Evolutionary conservation across 2,113 vertebrate species (phyloP).

Genomic region (Sceloporus tristichus): DNA sequence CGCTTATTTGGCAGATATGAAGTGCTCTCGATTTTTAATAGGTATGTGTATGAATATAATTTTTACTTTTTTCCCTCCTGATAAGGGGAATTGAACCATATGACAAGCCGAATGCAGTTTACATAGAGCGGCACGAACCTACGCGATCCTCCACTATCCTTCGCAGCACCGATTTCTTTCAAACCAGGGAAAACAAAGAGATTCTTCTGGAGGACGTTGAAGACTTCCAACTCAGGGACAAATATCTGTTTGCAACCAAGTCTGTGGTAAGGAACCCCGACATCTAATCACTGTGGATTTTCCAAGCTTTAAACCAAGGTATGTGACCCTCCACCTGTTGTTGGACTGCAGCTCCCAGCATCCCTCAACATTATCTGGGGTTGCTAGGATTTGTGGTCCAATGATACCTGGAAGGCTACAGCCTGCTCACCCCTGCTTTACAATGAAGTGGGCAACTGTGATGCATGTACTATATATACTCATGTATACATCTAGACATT

Average conservation of each 20-base stretch:
- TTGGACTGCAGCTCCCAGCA: too few relatives aligned
- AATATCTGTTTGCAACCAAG: slow-evolving; percentile 97
- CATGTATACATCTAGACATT: too few relatives aligned
- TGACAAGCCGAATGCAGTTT: slow-evolving; percentile 87
- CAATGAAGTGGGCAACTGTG: too few relatives aligned
- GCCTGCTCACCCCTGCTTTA: too few relatives aligned
- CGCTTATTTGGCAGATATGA: not conserved
- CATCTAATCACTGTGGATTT: not conserved
- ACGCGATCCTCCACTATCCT: slow-evolving; percentile 89
- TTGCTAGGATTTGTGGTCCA: too few relatives aligned
- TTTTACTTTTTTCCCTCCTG: not conserved
- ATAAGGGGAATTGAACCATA: slow-evolving; percentile 92
- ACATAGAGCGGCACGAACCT: slow-evolving; percentile 93
- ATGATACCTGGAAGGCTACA: too few relatives aligned
- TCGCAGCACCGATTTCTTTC: slow-evolving; percentile 96
- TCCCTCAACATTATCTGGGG: too few relatives aligned
- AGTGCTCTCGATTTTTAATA: not conserved
- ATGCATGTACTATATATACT: too few relatives aligned
- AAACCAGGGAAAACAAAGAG: slow-evolving; percentile 88
- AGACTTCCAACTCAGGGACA: slow-evolving; percentile 95
- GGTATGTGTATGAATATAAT: not conserved
- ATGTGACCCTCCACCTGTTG: too few relatives aligned
- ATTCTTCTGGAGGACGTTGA: slow-evolving; percentile 91
- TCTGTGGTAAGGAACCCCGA: slow-evolving; percentile 83
- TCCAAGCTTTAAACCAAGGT: too few relatives aligned